phyloP scores from a whole-genome alignment of 2,113 vertebrate species.

The Tinamus guttatus region DNA sequence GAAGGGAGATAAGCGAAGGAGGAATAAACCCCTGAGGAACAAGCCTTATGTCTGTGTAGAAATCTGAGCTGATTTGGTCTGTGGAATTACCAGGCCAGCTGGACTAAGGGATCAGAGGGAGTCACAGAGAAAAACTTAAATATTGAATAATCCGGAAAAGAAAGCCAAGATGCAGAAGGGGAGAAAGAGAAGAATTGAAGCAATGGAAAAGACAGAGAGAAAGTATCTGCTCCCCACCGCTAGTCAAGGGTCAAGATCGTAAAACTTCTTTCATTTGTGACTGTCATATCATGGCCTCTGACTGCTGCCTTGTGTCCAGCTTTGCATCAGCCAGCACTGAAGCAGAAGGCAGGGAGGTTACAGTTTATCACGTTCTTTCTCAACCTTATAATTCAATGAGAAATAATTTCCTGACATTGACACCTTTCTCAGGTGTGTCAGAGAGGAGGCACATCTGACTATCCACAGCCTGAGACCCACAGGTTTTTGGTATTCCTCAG shows the following conservation, averaged over 20 bases:
- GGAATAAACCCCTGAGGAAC: slow-evolving; percentile 63
- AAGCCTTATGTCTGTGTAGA: slow-evolving; percentile 63
- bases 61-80: slow-evolving; percentile 72
- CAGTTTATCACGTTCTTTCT: slow-evolving; percentile 19
- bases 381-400: slow-evolving; percentile 13
- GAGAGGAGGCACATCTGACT: background rate
- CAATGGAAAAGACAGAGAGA: background rate
- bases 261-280: slow-evolving; percentile 5
- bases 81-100: slow-evolving; percentile 71
- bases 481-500: background rate
- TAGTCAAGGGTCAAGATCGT: background rate
- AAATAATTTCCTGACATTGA: slow-evolving; percentile 23
- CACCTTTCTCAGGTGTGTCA: background rate
- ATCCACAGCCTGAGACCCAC: background rate
- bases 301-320: background rate
- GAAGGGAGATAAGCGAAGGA: slow-evolving; percentile 45
- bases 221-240: background rate
- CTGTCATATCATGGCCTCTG: background rate
- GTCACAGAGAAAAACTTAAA: slow-evolving; percentile 67
- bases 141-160: slow-evolving; percentile 65
- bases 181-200: background rate
- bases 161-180: slow-evolving; percentile 34
- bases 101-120: slow-evolving; percentile 75
- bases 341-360: slow-evolving; percentile 36
- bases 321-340: background rate